Evolutionary conservation across 2,113 vertebrate genomes (phyloP), one percentile per base, ranked within the genome.

Genomic region (Amphilophus citrinellus): DNA sequence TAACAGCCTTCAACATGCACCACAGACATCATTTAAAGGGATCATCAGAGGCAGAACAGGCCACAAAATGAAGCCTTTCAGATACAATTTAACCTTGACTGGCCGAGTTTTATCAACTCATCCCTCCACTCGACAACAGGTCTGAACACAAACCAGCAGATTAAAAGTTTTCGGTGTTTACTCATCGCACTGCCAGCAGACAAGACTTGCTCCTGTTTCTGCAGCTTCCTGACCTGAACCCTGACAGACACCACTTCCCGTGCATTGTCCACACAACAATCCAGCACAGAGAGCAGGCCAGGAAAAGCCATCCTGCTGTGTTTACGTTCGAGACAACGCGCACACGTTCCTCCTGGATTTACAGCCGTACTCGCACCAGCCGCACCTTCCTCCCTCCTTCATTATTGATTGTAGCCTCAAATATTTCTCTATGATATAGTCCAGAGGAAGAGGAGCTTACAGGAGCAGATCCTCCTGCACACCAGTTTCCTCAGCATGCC

Each of bases 401-500:
- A 32, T 78, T 76, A 75, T 0, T 42, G 27, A 79, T 50, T 20
- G 35, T 1, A 15, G 4, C 73, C 20, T 18, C 0, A 0, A 14
- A 37, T 50, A 4, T 56, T 22, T 20, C 77, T 6, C 50, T 53
- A 1, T 56, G 68, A 73, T 56, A n/a, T 20, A 5, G 20, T 50
- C 62, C 85, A 80, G 50, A 62, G 30, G 47, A 59, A 32, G 50
- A 83, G 71, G 57, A 61, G 90, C 96, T 98, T 97, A 97, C 96
- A 96, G 92, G 95, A 94, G 82, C 97, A 97, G 90, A 97, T 96
- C 88, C 95, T 95, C 85, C 93, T 95, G 94, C 96, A 98, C 92
- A 97, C 96, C 84, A 97, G 96, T 92, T 96, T 97, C 95, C 95
- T 96, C 96, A 97, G 94, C 97, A 96, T 96, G 88, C 87, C 76